Evolutionary conservation across 1,140 invertebrate genomes (phyloP), one percentile per base, ranked within the genome.

Genomic region (Cryptotermes secundus): DNA sequence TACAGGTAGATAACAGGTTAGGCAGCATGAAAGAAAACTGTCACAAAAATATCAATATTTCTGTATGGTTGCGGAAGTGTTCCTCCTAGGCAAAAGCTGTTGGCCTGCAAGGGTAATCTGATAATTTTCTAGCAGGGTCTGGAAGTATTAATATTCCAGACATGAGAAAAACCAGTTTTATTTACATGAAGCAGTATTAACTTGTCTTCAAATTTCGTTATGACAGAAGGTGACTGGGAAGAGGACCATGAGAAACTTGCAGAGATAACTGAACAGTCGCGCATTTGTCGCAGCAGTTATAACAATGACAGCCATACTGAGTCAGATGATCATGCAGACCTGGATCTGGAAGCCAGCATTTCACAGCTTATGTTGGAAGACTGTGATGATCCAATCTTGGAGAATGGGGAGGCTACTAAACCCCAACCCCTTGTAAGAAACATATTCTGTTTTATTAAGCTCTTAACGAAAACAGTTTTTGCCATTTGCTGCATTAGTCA

Each of bases 221-320:
- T 86, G 53, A 86, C 85, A 84, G 86, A 88, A 84, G 93, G 93
- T 84, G 95, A 96, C 88, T 96, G 95, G 95, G 95, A 96, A 88
- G 91, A 93, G 86, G 91, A 94, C 86, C 93, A 94, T 89, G 93
- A 94, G 86, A 93, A 94, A 87, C 90, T 94, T 87, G 92, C 93
- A 3, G 91, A 93, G 88, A 90, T 93, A 83, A 90, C 91, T 34
- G 92, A 93, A 86, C 91, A 89, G 82, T 89, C 88, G 34, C 89
- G 90, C 86, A n/a, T 81, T 36, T 80, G 22, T 65, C 80, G 81
- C 45, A 80, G 45, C 22, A 82, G 84, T 65, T 84, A 82, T 36
- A 79, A 79, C 36, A 72, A 45, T 38, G 35, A 45, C n/a, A 45
- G 10, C n/a, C 16, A n/a, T 31, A 42, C 26, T 35, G 36, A 45